These are phyloP conservation scores for Papilio glaucus DNA, from an alignment of 1,140 invertebrate genomes.

Conservation along the genomic window DNA sequence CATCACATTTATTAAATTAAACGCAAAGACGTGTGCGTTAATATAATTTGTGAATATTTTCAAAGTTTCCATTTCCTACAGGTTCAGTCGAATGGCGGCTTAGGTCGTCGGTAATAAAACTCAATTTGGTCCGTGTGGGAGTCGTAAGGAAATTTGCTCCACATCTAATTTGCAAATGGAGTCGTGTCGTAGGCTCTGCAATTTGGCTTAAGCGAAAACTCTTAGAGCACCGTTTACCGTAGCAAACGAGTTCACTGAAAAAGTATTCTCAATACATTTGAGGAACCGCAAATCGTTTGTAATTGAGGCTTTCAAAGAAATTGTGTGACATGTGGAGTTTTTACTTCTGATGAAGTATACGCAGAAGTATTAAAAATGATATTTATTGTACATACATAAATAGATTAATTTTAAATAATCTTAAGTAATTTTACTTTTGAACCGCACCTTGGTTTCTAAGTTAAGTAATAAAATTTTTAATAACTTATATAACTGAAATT, in stretches of 20 bases:
- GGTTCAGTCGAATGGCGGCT: constrained; percentile 23
- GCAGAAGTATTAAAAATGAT: not conserved
- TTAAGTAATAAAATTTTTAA: too few species aligned
- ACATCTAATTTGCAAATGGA: constrained; percentile 80
- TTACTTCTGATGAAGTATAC: not conserved
- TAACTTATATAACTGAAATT: too few species aligned
- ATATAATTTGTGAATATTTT: constrained; percentile 40
- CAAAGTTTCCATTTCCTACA: constrained; percentile 27
- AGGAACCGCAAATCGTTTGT: constrained; percentile 35
- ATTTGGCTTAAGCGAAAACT: constrained; percentile 78
- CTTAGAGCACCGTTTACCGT: constrained; percentile 54
- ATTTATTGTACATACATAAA: not conserved
- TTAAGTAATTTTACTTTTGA: too few species aligned
- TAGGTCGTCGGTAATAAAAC: constrained; percentile 32
- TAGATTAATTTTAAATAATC: too few species aligned
- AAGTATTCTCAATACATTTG: constrained; percentile 39
- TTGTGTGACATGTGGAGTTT: constrained; percentile 10
- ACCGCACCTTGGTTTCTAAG: too few species aligned
- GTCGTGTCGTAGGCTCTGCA: constrained; percentile 71
- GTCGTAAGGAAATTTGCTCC: constrained; percentile 37
- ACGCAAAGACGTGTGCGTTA: constrained; percentile 36
- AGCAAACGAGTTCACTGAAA: constrained; percentile 49
- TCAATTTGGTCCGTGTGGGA: constrained; percentile 34
- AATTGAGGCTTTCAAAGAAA: constrained; percentile 34
- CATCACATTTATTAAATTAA: constrained; percentile 39